phyloP scores from a whole-genome alignment of 2,797 vertebrate genomes.

The Labeo calbasu region DNA sequence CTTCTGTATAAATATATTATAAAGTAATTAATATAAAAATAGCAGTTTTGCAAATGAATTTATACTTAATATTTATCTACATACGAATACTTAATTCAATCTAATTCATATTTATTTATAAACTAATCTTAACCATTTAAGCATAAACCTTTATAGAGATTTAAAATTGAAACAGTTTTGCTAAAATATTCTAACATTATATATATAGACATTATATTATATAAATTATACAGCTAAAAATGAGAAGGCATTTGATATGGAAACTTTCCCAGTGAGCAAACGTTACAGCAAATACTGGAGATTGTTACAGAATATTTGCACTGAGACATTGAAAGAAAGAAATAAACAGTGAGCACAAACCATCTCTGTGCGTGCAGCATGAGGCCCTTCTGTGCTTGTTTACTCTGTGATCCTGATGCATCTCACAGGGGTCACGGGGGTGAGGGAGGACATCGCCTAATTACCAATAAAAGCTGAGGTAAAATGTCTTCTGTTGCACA shows the following conservation, averaged over 20 bases:
- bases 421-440: constrained; percentile 35
- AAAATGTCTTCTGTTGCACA: constrained; percentile 37
- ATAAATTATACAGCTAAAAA: neutral
- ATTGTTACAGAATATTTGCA: constrained; percentile 6
- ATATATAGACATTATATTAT: neutral
- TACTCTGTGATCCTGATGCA: constrained; percentile 39
- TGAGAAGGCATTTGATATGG: constrained; percentile 1
- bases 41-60: neutral
- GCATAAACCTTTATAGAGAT: neutral
- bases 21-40: neutral
- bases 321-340: neutral
- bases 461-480: constrained; percentile 51
- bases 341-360: constrained; percentile 6
- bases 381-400: constrained; percentile 37
- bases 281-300: neutral
- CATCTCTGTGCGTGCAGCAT: neutral
- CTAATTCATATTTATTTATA: neutral
- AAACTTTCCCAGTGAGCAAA: neutral
- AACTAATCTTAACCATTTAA: neutral
- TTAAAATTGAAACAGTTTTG: no score
- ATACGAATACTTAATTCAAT: neutral
- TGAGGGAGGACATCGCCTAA: constrained; percentile 45
- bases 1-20: neutral
- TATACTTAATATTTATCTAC: neutral
- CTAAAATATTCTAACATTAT: no score